These are phyloP conservation scores for Benitochromis conjunctus DNA, from an alignment of 2,113 vertebrate genomes.

Conservation along the genomic window DNA sequence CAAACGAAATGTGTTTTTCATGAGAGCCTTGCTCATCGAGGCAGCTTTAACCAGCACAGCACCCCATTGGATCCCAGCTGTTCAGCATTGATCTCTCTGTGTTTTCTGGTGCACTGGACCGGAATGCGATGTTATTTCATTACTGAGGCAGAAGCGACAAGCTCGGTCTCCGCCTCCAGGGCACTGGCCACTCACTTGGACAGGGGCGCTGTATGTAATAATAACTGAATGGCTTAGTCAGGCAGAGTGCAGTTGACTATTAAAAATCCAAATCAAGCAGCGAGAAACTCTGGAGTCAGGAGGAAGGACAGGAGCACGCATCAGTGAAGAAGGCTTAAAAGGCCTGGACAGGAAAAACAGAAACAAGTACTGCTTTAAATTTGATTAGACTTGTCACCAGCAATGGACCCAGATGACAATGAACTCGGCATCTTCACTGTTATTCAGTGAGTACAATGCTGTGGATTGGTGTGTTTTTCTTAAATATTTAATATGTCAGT, in stretches of 20 bases:
- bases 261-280: conserved; percentile 43
- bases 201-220: conserved; percentile 55
- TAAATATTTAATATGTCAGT: background rate
- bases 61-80: conserved; percentile 65
- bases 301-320: conserved; percentile 8
- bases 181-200: conserved; percentile 61
- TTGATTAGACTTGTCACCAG: conserved; percentile 20
- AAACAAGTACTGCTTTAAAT: conserved; percentile 28
- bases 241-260: conserved; percentile 48
- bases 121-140: conserved; percentile 76
- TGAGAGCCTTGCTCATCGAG: conserved; percentile 7
- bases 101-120: conserved; percentile 75
- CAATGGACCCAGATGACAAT: conserved; percentile 76
- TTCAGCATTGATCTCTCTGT: conserved; percentile 81
- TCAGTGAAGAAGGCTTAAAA: conserved; percentile 14
- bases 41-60: conserved; percentile 19
- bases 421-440: conserved; percentile 81
- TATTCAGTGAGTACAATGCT: conserved; percentile 81
- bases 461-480: background rate
- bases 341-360: conserved; percentile 19
- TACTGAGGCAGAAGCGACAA: conserved; percentile 69
- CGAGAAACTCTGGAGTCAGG: conserved; percentile 17
- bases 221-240: conserved; percentile 35
- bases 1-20: conserved; percentile 7
- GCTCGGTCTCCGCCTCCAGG: conserved; percentile 60